phyloP scores from a whole-genome alignment of 2,888 invertebrate species.

The Macrosiphum euphorbiae region DNA sequence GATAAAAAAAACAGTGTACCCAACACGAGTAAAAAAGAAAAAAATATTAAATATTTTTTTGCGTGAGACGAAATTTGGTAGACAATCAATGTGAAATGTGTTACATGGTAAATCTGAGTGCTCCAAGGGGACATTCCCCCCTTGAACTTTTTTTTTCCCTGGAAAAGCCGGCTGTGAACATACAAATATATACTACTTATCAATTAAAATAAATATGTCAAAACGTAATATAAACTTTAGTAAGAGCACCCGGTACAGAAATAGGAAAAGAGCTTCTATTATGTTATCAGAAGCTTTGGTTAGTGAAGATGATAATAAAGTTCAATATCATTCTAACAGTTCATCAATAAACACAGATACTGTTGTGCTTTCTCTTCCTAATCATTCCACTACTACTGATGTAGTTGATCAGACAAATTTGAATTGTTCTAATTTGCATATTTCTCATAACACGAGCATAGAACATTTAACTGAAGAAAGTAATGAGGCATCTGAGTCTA shows the following conservation, averaged over 20 bases:
- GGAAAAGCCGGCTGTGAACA: too few species aligned
- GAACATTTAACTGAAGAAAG: not conserved
- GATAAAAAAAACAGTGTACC: too few species aligned
- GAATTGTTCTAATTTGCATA: not conserved
- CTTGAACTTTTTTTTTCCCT: too few species aligned
- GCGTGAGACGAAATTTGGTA: too few species aligned
- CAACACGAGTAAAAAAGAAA: too few species aligned
- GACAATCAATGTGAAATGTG: too few species aligned
- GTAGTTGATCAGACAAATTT: not conserved
- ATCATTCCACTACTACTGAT: not conserved
- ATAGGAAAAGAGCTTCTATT: not conserved
- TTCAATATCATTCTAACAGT: not conserved
- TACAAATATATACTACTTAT: too few species aligned
- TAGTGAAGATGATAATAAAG: not conserved
- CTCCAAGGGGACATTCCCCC: too few species aligned
- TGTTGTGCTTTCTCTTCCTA: not conserved
- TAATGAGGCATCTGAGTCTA: not conserved
- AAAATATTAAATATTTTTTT: too few species aligned
- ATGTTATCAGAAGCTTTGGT: too few species aligned
- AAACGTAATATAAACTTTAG: not conserved
- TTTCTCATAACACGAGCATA: not conserved
- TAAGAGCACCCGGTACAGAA: not conserved
- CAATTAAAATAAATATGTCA: too few species aligned
- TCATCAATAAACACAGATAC: not conserved
- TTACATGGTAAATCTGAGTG: too few species aligned